Conservation (phyloP, 2,888 invertebrate genomes). For the Julus scanicus region DNA sequence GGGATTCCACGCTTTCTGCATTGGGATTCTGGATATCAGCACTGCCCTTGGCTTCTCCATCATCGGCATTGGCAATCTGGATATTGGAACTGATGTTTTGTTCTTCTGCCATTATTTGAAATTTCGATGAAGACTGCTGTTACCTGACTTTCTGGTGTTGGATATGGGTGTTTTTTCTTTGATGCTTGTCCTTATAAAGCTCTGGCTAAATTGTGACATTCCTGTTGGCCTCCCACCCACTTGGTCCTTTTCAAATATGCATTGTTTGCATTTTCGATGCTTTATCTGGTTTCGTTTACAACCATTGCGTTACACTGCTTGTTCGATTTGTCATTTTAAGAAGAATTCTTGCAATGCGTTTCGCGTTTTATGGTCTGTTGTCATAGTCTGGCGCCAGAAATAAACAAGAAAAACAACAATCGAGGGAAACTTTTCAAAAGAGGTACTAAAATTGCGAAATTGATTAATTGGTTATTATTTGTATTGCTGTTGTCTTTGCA, state of each 20-base stretch:
- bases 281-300: not conserved
- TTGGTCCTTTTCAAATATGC: not conserved
- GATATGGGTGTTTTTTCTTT: not conserved
- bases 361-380: not conserved
- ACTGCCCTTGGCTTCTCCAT: not conserved
- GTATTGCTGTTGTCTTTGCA: not conserved
- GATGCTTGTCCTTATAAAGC: not conserved
- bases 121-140: not conserved
- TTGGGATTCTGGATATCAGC: not conserved
- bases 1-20: not conserved
- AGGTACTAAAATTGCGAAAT: not conserved
- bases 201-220: not conserved
- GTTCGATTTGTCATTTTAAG: not conserved
- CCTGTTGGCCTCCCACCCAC: not conserved
- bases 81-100: not conserved
- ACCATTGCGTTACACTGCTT: not conserved
- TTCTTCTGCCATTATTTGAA: not conserved
- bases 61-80: not conserved
- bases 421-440: not conserved
- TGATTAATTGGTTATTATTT: not conserved
- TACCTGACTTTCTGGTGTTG: not conserved
- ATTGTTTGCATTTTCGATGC: not conserved
- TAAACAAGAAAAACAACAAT: not conserved
- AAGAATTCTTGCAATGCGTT: not conserved
- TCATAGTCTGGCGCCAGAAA: conserved; percentile 1